Percentiles rank a stretch among this genome's conserved stretches.
These are phyloP conservation scores for Pseudochirops corinnae DNA, from an alignment of 2,797 vertebrate species.

Conservation along the genomic window DNA sequence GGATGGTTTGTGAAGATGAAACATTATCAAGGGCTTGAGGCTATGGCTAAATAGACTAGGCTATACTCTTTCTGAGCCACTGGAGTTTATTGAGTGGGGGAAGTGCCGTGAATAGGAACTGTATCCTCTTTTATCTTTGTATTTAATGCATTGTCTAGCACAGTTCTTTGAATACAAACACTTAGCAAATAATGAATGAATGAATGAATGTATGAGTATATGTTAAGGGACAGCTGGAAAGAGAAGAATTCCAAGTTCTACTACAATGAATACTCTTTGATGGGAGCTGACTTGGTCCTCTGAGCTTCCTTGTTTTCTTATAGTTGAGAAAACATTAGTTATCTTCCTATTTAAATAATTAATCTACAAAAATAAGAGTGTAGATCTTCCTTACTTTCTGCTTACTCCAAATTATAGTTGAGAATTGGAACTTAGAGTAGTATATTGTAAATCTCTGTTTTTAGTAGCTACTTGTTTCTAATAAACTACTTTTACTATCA, in stretches of 20 bases:
- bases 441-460: not conserved
- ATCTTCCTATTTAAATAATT: not conserved
- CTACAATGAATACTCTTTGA: constrained; percentile 1
- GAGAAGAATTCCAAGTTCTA: not conserved
- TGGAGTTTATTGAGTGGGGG: not conserved
- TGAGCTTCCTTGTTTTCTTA: not conserved
- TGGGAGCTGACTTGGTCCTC: not conserved
- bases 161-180: not conserved
- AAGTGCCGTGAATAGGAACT: not conserved
- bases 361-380: not conserved
- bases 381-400: not conserved
- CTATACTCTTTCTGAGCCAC: not conserved
- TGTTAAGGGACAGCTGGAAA: not conserved
- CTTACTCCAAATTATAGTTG: not conserved
- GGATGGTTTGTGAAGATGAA: not conserved
- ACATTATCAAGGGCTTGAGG: not conserved
- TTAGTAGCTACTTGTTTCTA: not conserved
- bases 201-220: not conserved
- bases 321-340: constrained; percentile 10
- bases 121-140: not conserved
- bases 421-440: not conserved
- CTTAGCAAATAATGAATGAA: not conserved
- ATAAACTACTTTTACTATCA: not conserved
- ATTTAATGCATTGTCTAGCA: not conserved
- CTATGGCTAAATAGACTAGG: not conserved